phyloP scores from a whole-genome alignment of 2,888 invertebrate genomes.

The Cryptocephalus primarius region DNA sequence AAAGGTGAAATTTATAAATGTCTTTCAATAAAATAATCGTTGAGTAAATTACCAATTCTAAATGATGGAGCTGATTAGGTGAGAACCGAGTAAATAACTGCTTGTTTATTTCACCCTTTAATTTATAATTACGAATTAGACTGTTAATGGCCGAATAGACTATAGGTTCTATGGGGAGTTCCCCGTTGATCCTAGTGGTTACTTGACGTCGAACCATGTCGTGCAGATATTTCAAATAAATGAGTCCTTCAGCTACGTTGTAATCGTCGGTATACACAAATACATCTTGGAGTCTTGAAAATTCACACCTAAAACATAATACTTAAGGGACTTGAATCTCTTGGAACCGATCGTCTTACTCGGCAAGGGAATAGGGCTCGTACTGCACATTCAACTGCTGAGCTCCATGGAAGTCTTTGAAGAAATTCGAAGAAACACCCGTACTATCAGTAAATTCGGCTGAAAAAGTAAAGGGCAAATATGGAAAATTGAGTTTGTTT shows the following conservation, averaged over 20 bases:
- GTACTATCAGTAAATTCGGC: not conserved
- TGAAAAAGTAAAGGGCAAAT: too few relatives aligned
- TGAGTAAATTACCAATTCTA: constrained; percentile 12
- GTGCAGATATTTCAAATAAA: constrained; percentile 18
- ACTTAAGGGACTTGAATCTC: not conserved
- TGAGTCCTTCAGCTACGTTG: constrained; percentile 12
- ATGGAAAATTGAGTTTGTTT: too few relatives aligned
- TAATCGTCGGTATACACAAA: constrained; percentile 16
- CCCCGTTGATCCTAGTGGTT: constrained; percentile 12
- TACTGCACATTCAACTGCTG: constrained; percentile 15
- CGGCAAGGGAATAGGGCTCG: constrained; percentile 11
- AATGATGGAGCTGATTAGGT: constrained; percentile 14
- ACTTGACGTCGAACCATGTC: constrained; percentile 16
- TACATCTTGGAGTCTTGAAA: constrained; percentile 16
- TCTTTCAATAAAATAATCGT: too few relatives aligned
- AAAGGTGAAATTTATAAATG: too few relatives aligned
- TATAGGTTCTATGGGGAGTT: constrained; percentile 14
- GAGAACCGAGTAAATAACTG: constrained; percentile 15
- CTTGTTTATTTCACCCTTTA: constrained; percentile 13
- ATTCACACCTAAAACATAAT: constrained; percentile 18
- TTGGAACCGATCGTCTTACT: constrained; percentile 11
- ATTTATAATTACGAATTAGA: constrained; percentile 14
- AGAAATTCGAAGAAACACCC: constrained; percentile 9
- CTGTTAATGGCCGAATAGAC: constrained; percentile 13
- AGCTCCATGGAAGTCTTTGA: constrained; percentile 23